Base-by-base conservation (phyloP, 2,113 vertebrate species). In the Synchiropus splendidus region DNA sequence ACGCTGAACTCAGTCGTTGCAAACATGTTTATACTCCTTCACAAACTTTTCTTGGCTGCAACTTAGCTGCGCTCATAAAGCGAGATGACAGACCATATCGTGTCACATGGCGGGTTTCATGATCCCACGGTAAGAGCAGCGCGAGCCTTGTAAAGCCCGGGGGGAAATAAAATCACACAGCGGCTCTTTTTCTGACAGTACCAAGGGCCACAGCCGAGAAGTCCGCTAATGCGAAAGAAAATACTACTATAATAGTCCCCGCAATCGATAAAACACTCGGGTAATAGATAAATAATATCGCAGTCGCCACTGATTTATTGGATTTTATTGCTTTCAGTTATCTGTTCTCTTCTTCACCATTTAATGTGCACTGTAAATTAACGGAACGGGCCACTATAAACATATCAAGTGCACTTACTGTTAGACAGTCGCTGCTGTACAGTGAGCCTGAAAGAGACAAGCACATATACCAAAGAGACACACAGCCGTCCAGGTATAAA, bases 351-450 rank as follows among this genome's bases (percentile, higher is more conserved):
- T 62, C 58, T 36, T 66, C 39, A 42, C 55, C 51, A 27, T 73
- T 74, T 74, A 72, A 54, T 48, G 51, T 36, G 50, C 21, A 46
- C 18, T 16, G 54, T 72, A 61, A 70, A 67, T 70, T 61, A 70
- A 61, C 49, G 36, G 40, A 42, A 45, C 50, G 49, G 44, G 30
- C 47, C 16, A 48, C 53, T 43, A 54, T 74, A 67, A 70, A 64
- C 59, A 49, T 30, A 41, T 40, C 49, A 38, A 36, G 51, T 33
- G 27, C 58, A 61, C 42, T 60, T 46, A 51, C 31, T 54, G 48
- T 58, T 54, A 68, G 35, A 41, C 48, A 45, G 14, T 41, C 11
- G 33, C 32, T 15, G 37, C 36, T 59, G 43, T 17, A 46, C 12
- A 58, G n/a, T n/a, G n/a, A n/a, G n/a, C 47, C 37, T 45, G 13